Conservation (phyloP, 1,140 invertebrate genomes). For the Zaprionus vittiger region DNA sequence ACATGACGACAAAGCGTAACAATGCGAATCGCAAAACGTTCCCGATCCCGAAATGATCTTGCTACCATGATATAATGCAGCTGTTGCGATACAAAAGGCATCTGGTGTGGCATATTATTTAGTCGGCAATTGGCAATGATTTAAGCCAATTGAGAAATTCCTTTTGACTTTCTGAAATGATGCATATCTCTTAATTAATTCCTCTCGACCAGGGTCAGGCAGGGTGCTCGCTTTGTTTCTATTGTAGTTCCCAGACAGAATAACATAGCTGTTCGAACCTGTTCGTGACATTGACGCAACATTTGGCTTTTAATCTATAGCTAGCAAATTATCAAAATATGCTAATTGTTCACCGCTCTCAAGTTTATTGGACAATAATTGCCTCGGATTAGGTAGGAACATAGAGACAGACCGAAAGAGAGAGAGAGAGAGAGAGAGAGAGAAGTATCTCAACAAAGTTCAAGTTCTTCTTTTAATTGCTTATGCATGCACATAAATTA, state of each 20-base stretch:
- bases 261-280: slow-evolving; percentile 20
- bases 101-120: slow-evolving; percentile 14
- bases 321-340: slow-evolving; percentile 72
- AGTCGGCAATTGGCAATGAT: slow-evolving; percentile 36
- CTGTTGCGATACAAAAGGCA: slow-evolving; percentile 21
- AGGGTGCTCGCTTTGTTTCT: neutral
- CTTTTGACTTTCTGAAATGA: slow-evolving; percentile 40
- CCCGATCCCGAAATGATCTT: slow-evolving; percentile 17
- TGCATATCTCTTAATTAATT: slow-evolving; percentile 38
- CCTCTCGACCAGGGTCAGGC: neutral
- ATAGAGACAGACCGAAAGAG: no score
- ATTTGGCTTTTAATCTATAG: slow-evolving; percentile 51
- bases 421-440: neutral
- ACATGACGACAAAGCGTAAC: slow-evolving; percentile 15
- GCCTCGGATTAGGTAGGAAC: slow-evolving; percentile 32
- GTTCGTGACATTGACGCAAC: slow-evolving; percentile 44
- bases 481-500: slow-evolving; percentile 77
- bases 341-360: slow-evolving; percentile 48
- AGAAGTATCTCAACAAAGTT: neutral
- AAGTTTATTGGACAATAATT: slow-evolving; percentile 50
- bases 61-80: slow-evolving; percentile 54
- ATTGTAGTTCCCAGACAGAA: slow-evolving; percentile 1
- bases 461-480: slow-evolving; percentile 26
- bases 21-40: slow-evolving; percentile 13
- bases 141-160: slow-evolving; percentile 36